A percentile compares a stretch with the other conserved stretches of the same genome.
These are phyloP conservation scores for Samia ricini DNA, from an alignment of 1,140 invertebrate species.

Conservation along the genomic window DNA sequence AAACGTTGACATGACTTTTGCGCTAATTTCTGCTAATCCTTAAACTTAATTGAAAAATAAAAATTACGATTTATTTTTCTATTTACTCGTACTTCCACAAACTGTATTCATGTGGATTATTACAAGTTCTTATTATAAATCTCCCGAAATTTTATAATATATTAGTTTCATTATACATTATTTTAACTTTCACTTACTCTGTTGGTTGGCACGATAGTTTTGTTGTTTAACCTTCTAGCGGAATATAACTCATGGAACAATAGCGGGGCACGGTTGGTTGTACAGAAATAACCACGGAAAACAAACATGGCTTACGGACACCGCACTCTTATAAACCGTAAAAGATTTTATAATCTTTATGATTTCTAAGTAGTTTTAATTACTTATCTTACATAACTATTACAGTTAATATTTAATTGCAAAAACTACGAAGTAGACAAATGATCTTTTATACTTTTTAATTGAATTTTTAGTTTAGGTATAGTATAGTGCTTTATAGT, in stretches of 20 bases:
- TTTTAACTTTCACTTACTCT: slow-evolving; percentile 41
- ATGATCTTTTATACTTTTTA: too few species aligned
- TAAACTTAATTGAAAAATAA: too few species aligned
- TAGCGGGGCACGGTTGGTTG: slow-evolving; percentile 29
- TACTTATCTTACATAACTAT: too few species aligned
- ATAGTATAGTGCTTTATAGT: too few species aligned
- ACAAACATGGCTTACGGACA: slow-evolving; percentile 50
- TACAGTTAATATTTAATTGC: too few species aligned
- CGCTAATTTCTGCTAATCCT: too few species aligned
- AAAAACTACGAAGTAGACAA: too few species aligned
- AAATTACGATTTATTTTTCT: too few species aligned
- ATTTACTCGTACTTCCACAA: too few species aligned
- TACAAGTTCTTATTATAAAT: slow-evolving; percentile 33
- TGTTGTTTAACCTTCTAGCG: slow-evolving; percentile 42
- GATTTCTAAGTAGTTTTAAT: slow-evolving; percentile 4
- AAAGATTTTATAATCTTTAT: slow-evolving; percentile 9
- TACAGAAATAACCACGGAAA: slow-evolving; percentile 62
- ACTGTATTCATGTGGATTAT: too few species aligned
- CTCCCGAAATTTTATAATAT: slow-evolving; percentile 37
- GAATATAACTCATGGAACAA: slow-evolving; percentile 62
- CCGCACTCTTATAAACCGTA: slow-evolving; percentile 16
- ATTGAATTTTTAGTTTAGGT: too few species aligned
- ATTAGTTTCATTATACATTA: slow-evolving; percentile 38
- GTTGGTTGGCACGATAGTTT: slow-evolving; percentile 33
- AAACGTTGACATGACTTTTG: too few species aligned